Conservation (phyloP, 1,140 invertebrate genomes). For the Diachasma alloeum region DNA sequence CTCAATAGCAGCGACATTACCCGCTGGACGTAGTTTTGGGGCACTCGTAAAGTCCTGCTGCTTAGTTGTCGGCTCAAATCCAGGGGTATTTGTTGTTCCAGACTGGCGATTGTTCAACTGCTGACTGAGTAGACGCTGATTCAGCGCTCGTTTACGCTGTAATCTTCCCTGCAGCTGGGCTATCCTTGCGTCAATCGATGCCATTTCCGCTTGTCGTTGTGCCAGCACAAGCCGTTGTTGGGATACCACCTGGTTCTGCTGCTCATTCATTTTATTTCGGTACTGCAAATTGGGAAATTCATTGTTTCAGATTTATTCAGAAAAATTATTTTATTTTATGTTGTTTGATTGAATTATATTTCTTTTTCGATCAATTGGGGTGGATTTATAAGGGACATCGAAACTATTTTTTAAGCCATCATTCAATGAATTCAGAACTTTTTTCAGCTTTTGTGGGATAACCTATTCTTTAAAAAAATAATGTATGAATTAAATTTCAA, state of each 20-base stretch:
- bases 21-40: slow-evolving; percentile 63
- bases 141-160: slow-evolving; percentile 85
- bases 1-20: slow-evolving; percentile 88
- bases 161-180: slow-evolving; percentile 91
- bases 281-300: slow-evolving; percentile 71
- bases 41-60: slow-evolving; percentile 54
- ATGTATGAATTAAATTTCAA: too few relatives aligned
- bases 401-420: too few relatives aligned
- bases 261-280: slow-evolving; percentile 94
- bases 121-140: slow-evolving; percentile 80
- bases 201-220: slow-evolving; percentile 88
- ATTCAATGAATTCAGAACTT: too few relatives aligned
- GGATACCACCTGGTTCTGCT: slow-evolving; percentile 87
- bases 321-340: too few relatives aligned
- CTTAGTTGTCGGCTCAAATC: slow-evolving; percentile 33
- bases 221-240: slow-evolving; percentile 86
- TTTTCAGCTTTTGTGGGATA: too few relatives aligned
- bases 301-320: background rate
- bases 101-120: slow-evolving; percentile 67
- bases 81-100: slow-evolving; percentile 46
- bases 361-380: too few relatives aligned
- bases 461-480: too few relatives aligned
- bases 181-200: slow-evolving; percentile 90
- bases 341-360: too few relatives aligned
- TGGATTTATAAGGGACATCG: too few relatives aligned